Evolutionary conservation across 2,113 vertebrate species (phyloP).

Genomic region (Garra rufa): DNA sequence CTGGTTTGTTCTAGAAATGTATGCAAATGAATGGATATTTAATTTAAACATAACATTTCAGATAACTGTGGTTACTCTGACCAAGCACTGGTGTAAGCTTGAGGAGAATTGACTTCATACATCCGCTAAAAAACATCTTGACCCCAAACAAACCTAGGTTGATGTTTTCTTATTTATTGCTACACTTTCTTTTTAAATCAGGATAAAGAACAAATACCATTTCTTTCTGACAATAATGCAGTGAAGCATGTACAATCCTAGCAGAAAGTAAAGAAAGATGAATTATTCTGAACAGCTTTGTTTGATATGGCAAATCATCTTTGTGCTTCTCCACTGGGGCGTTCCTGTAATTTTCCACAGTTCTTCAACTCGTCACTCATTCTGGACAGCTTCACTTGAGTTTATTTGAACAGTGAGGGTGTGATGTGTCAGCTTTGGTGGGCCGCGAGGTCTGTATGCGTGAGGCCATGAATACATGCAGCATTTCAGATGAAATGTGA

Average conservation of each 20-base stretch:
- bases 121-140: neutral
- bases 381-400: neutral
- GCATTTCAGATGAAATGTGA: neutral
- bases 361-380: neutral
- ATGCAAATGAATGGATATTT: no score
- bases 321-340: neutral
- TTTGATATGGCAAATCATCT: neutral
- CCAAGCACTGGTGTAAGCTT: no score
- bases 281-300: neutral
- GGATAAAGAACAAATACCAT: neutral
- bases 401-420: slow-evolving; percentile 31
- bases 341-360: neutral
- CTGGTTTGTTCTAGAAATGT: no score
- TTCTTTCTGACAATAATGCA: neutral
- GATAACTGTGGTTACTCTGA: no score
- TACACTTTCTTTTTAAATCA: neutral
- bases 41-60: no score
- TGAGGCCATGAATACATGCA: neutral
- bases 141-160: neutral
- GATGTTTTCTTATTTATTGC: neutral
- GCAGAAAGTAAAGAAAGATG: neutral
- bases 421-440: slow-evolving; percentile 8
- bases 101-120: neutral
- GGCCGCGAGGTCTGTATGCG: slow-evolving; percentile 14
- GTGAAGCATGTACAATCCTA: neutral